phyloP scores from a whole-genome alignment of 2,888 invertebrate genomes.

The Mythimna albipuncta region DNA sequence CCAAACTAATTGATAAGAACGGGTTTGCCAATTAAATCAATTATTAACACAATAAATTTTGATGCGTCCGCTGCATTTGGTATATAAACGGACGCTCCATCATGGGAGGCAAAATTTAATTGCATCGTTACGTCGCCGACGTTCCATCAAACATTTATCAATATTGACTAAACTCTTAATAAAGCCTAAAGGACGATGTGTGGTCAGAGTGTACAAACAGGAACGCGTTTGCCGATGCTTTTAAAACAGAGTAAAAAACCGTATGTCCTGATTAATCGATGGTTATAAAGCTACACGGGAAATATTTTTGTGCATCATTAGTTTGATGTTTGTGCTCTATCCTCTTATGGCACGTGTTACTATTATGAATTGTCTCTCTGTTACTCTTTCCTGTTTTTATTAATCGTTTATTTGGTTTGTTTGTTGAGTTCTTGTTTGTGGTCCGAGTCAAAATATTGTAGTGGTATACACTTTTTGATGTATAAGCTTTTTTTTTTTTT shows the following conservation, averaged over 20 bases:
- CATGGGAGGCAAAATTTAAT: slow-evolving; percentile 79
- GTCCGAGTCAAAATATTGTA: slow-evolving; percentile 1
- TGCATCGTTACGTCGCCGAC: slow-evolving; percentile 75
- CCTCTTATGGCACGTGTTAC: slow-evolving; percentile 68
- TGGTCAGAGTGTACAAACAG: slow-evolving; percentile 72
- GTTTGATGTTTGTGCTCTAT: slow-evolving; percentile 73
- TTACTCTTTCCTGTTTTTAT: slow-evolving; percentile 56
- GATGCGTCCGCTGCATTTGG: slow-evolving; percentile 55
- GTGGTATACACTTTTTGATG: slow-evolving; percentile 6
- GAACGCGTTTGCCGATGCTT: slow-evolving; percentile 73
- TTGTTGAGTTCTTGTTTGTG: slow-evolving; percentile 16
- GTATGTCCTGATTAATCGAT: slow-evolving; percentile 86
- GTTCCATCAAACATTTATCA: slow-evolving; percentile 81
- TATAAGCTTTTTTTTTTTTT: too few relatives aligned
- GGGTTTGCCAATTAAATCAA: slow-evolving; percentile 69
- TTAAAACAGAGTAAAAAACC: slow-evolving; percentile 78
- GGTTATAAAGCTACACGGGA: slow-evolving; percentile 85
- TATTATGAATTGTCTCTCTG: slow-evolving; percentile 62
- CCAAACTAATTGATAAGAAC: slow-evolving; percentile 51
- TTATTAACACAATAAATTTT: slow-evolving; percentile 67
- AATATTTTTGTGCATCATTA: slow-evolving; percentile 89
- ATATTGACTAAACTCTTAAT: slow-evolving; percentile 88
- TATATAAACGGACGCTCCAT: slow-evolving; percentile 69
- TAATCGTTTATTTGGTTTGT: slow-evolving; percentile 57
- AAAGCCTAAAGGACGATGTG: slow-evolving; percentile 83